Conservation (phyloP, 2,113 vertebrate genomes). For the Neogobius melanostomus region DNA sequence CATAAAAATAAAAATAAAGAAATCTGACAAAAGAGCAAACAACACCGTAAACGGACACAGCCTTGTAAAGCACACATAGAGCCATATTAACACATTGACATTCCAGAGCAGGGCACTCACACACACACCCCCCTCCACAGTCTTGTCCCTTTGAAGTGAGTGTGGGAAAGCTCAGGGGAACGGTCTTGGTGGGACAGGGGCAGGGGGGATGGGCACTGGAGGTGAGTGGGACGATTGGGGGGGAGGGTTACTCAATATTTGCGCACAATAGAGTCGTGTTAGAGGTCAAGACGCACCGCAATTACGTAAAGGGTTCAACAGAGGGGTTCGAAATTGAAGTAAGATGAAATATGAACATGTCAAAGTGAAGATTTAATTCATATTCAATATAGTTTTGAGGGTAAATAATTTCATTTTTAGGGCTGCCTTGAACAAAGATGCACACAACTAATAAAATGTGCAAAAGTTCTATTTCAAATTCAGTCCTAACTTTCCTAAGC, state of each 20-base stretch:
- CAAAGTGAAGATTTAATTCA: too few species aligned
- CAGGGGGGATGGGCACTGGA: not conserved
- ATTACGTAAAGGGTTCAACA: too few species aligned
- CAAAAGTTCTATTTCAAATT: too few species aligned
- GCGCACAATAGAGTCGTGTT: not conserved
- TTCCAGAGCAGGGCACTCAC: slow-evolving; percentile 73
- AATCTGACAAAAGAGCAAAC: slow-evolving; percentile 67
- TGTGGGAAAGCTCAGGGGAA: slow-evolving; percentile 77
- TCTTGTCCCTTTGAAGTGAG: slow-evolving; percentile 72
- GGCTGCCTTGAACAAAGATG: too few species aligned
- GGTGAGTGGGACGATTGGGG: not conserved
- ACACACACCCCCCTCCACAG: slow-evolving; percentile 63
- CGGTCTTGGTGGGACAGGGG: slow-evolving; percentile 48
- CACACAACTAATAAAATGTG: too few species aligned
- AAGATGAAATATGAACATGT: too few species aligned
- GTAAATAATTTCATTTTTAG: too few species aligned
- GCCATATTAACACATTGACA: slow-evolving; percentile 52
- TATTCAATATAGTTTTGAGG: too few species aligned
- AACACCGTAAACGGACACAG: slow-evolving; percentile 69
- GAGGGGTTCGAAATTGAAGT: too few species aligned
- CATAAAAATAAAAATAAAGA: slow-evolving; percentile 59
- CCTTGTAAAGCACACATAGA: slow-evolving; percentile 66
- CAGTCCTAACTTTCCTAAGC: too few species aligned
- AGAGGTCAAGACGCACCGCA: not conserved
- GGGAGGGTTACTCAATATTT: not conserved